These are phyloP conservation scores for Dryoscopus gambensis DNA, from an alignment of 2,113 vertebrate genomes.

Conservation along the genomic window DNA sequence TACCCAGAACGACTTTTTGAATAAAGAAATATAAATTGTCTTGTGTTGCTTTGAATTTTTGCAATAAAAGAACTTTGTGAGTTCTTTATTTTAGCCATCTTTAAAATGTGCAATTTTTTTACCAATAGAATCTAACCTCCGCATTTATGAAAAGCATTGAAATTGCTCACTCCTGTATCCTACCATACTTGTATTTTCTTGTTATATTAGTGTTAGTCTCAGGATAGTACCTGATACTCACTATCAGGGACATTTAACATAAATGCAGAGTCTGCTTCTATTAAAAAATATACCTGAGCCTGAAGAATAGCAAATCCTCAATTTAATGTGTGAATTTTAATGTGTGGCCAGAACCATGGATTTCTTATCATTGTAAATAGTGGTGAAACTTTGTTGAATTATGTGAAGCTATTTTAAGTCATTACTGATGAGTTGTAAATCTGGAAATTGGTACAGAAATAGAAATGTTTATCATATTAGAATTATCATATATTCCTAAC, in stretches of 20 bases:
- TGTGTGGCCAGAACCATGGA: not conserved
- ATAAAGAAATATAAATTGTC: not conserved
- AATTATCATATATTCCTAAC: not conserved
- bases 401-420: not conserved
- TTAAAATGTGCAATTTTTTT: not conserved
- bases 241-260: not conserved
- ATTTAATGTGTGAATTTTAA: not conserved
- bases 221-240: not conserved
- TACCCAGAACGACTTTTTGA: not conserved
- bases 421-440: not conserved
- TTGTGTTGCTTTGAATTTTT: not conserved
- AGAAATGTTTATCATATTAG: not conserved
- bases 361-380: not conserved
- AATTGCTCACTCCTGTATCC: not conserved
- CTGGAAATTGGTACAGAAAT: not conserved
- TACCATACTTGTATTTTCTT: not conserved
- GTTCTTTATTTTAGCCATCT: not conserved
- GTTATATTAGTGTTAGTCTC: not conserved
- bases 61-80: not conserved
- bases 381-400: not conserved
- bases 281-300: not conserved
- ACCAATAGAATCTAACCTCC: not conserved
- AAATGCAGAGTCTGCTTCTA: not conserved
- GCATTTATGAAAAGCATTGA: not conserved
- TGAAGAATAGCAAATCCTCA: not conserved